Conservation (phyloP, 2,113 vertebrate genomes). For the Dolichallabes microphthalmus region DNA sequence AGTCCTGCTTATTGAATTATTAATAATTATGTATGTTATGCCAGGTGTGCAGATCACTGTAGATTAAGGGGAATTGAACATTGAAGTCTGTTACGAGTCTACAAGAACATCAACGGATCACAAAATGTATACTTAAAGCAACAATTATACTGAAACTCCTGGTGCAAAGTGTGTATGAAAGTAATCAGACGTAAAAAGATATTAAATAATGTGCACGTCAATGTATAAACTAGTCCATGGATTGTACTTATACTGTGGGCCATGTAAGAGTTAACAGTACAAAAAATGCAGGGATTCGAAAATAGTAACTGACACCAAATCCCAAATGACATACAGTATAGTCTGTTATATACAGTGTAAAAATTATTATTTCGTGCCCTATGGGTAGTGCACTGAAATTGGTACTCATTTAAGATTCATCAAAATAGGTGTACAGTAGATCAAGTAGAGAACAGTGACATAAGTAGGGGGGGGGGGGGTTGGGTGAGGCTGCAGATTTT, state of each 20-base stretch:
- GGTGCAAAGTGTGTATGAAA: neutral
- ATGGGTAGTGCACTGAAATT: neutral
- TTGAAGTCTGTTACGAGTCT: neutral
- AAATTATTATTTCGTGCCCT: neutral
- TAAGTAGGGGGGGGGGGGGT: slow-evolving; percentile 35
- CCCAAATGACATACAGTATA: neutral
- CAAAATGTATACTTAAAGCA: neutral
- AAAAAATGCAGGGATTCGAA: neutral
- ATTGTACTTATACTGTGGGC: neutral
- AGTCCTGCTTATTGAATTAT: neutral
- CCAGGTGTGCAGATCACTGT: neutral
- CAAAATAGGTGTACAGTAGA: slow-evolving; percentile 57
- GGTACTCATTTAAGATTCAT: slow-evolving; percentile 35
- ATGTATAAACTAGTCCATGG: neutral
- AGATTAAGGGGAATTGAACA: neutral
- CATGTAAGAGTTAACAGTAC: neutral
- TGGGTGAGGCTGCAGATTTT: neutral
- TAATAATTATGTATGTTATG: neutral
- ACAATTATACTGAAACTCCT: too few species aligned
- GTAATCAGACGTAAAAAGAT: neutral
- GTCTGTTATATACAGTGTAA: neutral
- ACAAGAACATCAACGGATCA: neutral
- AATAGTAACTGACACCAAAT: neutral
- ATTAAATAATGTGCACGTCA: neutral
- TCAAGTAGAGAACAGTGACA: slow-evolving; percentile 66